Conservation (phyloP, 2,797 vertebrate species). For the Rhynchotus rufescens region DNA sequence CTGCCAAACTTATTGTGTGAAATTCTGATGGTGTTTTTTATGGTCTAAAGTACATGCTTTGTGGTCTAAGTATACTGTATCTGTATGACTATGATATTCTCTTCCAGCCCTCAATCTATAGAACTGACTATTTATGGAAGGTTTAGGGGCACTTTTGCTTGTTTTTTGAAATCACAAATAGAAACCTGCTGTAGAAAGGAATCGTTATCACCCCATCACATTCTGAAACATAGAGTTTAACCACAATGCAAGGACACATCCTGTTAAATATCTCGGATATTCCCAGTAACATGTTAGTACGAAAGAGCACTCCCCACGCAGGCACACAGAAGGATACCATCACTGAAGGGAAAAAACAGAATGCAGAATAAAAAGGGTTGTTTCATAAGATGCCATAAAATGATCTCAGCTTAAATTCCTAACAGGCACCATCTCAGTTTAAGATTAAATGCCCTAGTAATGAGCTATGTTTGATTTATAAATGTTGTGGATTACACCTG, state of each 20-base stretch:
- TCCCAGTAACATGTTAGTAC: not conserved
- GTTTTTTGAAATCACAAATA: not conserved
- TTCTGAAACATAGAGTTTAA: not conserved
- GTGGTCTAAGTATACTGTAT: not conserved
- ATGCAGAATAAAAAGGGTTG: not conserved
- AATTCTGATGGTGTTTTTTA: not conserved
- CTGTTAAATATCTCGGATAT: not conserved
- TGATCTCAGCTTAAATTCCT: not conserved
- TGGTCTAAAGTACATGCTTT: not conserved
- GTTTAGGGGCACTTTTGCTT: too few relatives aligned
- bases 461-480: not conserved
- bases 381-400: not conserved
- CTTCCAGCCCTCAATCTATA: not conserved
- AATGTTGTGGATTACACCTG: not conserved
- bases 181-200: not conserved
- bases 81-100: not conserved
- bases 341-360: not conserved
- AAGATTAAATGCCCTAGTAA: not conserved
- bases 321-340: fast-evolving
- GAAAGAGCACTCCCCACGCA: not conserved
- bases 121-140: not conserved
- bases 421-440: not conserved
- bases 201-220: not conserved
- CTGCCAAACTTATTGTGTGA: not conserved
- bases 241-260: not conserved